Percentiles rank a stretch among this genome's conserved stretches.
Evolutionary conservation across 1,140 invertebrate species (phyloP).

Genomic region (Eubasilissa regina): DNA sequence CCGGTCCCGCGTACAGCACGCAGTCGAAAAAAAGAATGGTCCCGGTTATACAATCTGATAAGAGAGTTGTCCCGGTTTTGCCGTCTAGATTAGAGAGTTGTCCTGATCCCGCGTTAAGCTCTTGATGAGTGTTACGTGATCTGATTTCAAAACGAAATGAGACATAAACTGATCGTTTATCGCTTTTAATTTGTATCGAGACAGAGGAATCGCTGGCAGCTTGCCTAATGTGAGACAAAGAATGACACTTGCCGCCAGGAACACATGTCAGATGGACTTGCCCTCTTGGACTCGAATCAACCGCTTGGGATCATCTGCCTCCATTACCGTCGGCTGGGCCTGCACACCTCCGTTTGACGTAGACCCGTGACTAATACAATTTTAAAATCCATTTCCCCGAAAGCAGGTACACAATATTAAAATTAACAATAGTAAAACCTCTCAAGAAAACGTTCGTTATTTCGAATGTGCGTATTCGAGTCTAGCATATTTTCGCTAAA

Average conservation of each 20-base stretch:
- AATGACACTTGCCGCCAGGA: background rate
- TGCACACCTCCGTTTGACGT: background rate
- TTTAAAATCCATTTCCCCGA: no score
- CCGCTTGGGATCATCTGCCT: conserved; percentile 24
- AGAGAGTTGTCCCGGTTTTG: no score
- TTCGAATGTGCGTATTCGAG: no score
- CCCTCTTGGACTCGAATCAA: conserved; percentile 30
- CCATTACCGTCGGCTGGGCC: background rate
- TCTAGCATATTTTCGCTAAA: no score
- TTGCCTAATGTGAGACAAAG: conserved; percentile 24
- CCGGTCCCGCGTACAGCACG: background rate
- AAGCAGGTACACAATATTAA: no score
- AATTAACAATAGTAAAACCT: no score
- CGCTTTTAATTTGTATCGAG: background rate
- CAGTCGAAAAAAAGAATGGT: background rate
- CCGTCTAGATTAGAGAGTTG: no score
- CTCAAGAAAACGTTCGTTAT: no score
- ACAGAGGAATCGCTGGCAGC: conserved; percentile 14
- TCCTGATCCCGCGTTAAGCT: no score
- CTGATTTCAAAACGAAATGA: conserved; percentile 23
- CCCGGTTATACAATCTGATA: no score
- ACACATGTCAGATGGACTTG: conserved; percentile 25
- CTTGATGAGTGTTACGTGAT: background rate
- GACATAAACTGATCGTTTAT: conserved; percentile 1
- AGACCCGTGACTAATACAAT: no score